Percentiles rank a stretch among this genome's conserved stretches.
These are phyloP conservation scores for Trogon surrucura DNA, from an alignment of 2,113 vertebrate species.

Conservation along the genomic window DNA sequence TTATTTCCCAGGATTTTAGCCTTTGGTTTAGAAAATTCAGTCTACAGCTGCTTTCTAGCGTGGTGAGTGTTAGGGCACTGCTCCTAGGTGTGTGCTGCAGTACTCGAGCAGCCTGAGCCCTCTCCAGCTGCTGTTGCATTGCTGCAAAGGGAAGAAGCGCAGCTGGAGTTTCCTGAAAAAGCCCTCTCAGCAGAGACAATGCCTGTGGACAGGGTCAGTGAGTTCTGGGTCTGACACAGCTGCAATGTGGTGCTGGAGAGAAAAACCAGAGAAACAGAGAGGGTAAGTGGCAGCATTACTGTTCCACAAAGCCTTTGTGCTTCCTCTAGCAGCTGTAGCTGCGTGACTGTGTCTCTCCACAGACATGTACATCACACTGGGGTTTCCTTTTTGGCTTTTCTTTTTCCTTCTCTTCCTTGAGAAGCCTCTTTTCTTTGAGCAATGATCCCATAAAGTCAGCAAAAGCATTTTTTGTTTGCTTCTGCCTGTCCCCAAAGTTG, in stretches of 20 bases:
- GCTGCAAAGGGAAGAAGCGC: neutral
- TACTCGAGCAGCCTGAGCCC: neutral
- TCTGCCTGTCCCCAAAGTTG: neutral
- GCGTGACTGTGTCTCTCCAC: neutral
- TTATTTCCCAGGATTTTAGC: neutral
- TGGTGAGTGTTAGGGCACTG: neutral
- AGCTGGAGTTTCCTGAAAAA: neutral
- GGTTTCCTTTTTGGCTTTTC: neutral
- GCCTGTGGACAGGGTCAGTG: fast-evolving
- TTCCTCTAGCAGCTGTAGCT: neutral
- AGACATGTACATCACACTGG: neutral
- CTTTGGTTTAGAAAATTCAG: neutral
- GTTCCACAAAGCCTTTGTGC: neutral
- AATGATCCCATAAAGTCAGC: neutral
- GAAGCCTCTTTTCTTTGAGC: neutral
- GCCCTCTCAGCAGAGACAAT: neutral
- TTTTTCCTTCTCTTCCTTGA: neutral
- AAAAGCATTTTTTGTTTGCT: neutral
- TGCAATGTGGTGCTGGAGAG: fast-evolving
- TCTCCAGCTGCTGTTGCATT: neutral
- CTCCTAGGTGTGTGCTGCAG: neutral
- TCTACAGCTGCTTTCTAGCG: neutral
- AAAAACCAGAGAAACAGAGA: neutral
- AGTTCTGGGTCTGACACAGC: neutral
- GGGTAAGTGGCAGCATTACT: fast-evolving